These are phyloP conservation scores for Diabrotica undecimpunctata DNA, from an alignment of 1,140 invertebrate genomes.

Conservation along the genomic window DNA sequence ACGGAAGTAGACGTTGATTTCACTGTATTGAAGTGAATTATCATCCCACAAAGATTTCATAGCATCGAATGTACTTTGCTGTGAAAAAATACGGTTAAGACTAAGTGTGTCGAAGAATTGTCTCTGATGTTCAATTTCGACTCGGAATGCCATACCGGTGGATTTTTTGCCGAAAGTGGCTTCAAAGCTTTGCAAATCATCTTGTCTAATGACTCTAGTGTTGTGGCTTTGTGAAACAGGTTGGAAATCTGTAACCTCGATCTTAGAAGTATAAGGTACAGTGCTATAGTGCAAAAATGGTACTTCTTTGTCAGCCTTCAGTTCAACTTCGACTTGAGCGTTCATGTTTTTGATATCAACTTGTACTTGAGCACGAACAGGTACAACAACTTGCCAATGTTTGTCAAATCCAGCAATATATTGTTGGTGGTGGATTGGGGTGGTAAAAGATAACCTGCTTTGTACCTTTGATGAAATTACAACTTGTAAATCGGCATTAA, in stretches of 20 bases:
- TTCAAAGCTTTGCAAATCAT: conserved; percentile 19
- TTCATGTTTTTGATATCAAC: conserved; percentile 49
- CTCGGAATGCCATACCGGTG: conserved; percentile 42
- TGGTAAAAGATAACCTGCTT: conserved; percentile 59
- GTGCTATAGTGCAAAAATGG: conserved; percentile 55
- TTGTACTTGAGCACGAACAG: conserved; percentile 48
- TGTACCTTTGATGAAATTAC: conserved; percentile 52
- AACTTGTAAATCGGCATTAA: conserved; percentile 48
- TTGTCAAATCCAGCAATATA: conserved; percentile 58
- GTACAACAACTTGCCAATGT: conserved; percentile 55
- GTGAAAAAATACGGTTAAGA: conserved; percentile 29
- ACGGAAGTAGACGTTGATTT: conserved; percentile 33
- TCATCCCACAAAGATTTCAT: conserved; percentile 32
- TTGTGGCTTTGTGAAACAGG: conserved; percentile 38
- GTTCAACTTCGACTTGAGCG: conserved; percentile 45
- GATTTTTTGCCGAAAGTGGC: conserved; percentile 27
- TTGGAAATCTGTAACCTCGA: conserved; percentile 52
- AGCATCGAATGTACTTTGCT: conserved; percentile 33
- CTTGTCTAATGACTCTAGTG: conserved; percentile 20
- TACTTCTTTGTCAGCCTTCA: conserved; percentile 45
- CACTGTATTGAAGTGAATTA: conserved; percentile 28
- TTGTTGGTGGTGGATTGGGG: conserved; percentile 57
- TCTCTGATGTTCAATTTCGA: conserved; percentile 51
- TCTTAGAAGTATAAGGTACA: conserved; percentile 56
- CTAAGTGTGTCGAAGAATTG: conserved; percentile 39